phyloP scores from a whole-genome alignment of 2,888 invertebrate species.

The Sepioteuthis lessoniana region DNA sequence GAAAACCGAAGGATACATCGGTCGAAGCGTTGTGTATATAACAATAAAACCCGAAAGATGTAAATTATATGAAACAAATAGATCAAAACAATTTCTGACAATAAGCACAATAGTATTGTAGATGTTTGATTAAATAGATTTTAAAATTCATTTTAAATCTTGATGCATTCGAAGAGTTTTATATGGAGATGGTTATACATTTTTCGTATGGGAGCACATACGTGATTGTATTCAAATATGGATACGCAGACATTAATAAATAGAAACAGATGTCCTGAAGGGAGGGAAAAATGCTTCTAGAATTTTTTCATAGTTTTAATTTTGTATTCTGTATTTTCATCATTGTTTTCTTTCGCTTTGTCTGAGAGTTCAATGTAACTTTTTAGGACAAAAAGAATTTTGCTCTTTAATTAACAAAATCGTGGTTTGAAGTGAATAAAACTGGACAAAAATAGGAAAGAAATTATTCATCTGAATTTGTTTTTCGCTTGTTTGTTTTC shows the following conservation, averaged over 20 bases:
- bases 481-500: not conserved
- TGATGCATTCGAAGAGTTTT: not conserved
- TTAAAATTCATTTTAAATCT: not conserved
- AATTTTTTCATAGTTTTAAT: not conserved
- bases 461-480: not conserved
- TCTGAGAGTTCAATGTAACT: not conserved
- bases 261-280: not conserved
- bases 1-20: no score
- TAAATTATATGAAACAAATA: no score
- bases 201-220: not conserved
- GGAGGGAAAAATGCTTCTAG: not conserved
- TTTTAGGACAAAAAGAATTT: not conserved
- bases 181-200: not conserved
- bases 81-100: no score
- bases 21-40: no score
- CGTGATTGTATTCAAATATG: not conserved
- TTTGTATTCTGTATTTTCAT: not conserved
- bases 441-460: not conserved
- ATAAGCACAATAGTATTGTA: not conserved
- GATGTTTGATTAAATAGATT: not conserved
- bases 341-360: not conserved
- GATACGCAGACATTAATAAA: not conserved
- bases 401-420: not conserved
- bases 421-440: not conserved
- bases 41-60: no score